Base-by-base conservation (phyloP, 2,113 vertebrate species). In the Ophiodon elongatus region DNA sequence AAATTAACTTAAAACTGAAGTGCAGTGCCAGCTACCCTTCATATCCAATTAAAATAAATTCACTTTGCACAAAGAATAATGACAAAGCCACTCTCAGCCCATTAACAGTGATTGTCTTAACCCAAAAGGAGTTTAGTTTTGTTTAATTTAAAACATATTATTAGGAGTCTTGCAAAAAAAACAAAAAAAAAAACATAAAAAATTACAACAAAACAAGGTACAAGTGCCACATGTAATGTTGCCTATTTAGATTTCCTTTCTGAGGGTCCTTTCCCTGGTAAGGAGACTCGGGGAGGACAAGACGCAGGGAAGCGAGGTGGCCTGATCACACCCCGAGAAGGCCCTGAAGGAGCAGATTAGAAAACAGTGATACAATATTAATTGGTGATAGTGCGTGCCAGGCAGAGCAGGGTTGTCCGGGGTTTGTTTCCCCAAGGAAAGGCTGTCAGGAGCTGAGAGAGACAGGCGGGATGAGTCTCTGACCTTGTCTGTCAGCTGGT, bases 321-420 rank as follows among this genome's bases (percentile, higher is more conserved):
- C 72, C 82, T 68, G 84, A 85, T 91, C 83, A 88, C 73, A 84
- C 50, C 86, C 80, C 0, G 73, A 87, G 79, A 73, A 76, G 57
- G 60, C 80, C 85, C 65, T 43, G 67, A 81, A 73, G 85, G 83
- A 72, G 76, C 43, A 82, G 83, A 81, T 91, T 89, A 89, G 85
- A 84, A 94, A 94, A 93, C 83, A 91, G 88, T 89, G 92, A 93
- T 95, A 92, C 93, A 95, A 96, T 96, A 95, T 96, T 95, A 96
- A 96, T 95, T 95, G 94, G 89, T 80, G 91, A 73, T 56, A 85
- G 73, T 77, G 85, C 77, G 81, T 94, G 92, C 91, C 92, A 83
- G 88, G 66, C 87, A 93, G 88, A 64, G 68, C 77, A 90, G 90
- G 86, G 83, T 82, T 91, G 90, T 88, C 85, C 71, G 45, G 79